phyloP scores from a whole-genome alignment of 1,140 invertebrate genomes.

The Ooceraea biroi region DNA sequence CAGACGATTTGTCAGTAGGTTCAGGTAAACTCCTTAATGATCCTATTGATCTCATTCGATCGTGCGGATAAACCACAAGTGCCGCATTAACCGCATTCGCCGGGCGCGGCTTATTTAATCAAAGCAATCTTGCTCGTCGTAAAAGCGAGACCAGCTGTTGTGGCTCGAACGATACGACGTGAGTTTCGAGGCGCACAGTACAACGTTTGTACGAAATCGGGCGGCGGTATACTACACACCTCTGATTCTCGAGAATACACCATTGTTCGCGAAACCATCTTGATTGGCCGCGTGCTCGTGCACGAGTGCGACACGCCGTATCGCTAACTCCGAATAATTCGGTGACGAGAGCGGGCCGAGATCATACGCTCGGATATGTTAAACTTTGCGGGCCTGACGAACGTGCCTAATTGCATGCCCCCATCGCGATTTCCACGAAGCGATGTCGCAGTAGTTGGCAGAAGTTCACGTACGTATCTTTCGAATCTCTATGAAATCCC shows the following conservation, averaged over 20 bases:
- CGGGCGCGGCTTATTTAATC: conserved; percentile 67
- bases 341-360: neutral
- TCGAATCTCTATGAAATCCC: neutral
- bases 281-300: conserved; percentile 42
- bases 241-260: conserved; percentile 54
- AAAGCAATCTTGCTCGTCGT: conserved; percentile 66
- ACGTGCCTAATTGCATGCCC: conserved; percentile 39
- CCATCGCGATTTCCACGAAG: conserved; percentile 34
- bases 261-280: conserved; percentile 38
- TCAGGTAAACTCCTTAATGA: conserved; percentile 45
- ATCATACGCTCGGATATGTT: conserved; percentile 19
- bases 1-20: conserved; percentile 39
- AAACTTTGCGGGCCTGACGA: conserved; percentile 33
- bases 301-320: conserved; percentile 30
- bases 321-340: conserved; percentile 45
- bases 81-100: conserved; percentile 33
- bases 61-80: conserved; percentile 18
- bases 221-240: conserved; percentile 11
- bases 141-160: conserved; percentile 73
- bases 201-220: conserved; percentile 45
- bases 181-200: conserved; percentile 44
- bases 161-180: conserved; percentile 14
- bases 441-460: conserved; percentile 43
- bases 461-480: conserved; percentile 10
- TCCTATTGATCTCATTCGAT: conserved; percentile 48